Conservation (phyloP, 2,113 vertebrate genomes). For the Caranx melampygus region DNA sequence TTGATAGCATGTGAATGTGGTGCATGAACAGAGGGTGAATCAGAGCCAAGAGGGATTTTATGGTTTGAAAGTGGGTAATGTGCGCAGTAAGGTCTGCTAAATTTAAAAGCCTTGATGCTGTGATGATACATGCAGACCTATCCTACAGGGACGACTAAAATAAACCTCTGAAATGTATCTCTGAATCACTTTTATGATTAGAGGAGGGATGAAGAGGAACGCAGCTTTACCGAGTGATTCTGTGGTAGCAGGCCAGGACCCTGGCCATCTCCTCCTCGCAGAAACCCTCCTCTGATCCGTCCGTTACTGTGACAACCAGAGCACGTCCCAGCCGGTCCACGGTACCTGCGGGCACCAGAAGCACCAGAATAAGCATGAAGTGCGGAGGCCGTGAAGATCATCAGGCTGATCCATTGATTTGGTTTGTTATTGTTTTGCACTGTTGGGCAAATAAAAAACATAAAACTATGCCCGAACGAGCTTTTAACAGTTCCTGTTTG, state of each 20-base stretch:
- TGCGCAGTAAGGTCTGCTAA: not conserved
- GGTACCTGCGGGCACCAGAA: slow-evolving; percentile 72
- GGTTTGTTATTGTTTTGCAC: too few species aligned
- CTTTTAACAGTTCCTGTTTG: too few species aligned
- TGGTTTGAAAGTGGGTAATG: not conserved
- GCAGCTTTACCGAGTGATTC: slow-evolving; percentile 85
- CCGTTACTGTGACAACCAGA: slow-evolving; percentile 82
- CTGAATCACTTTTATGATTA: not conserved
- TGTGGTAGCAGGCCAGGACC: slow-evolving; percentile 85
- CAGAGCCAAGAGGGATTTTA: not conserved
- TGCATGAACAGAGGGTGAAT: not conserved
- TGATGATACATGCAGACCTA: not conserved
- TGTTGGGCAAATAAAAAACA: too few species aligned
- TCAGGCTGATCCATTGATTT: too few species aligned
- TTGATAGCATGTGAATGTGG: not conserved
- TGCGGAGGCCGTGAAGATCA: too few species aligned
- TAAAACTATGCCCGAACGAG: too few species aligned
- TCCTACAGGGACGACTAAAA: not conserved
- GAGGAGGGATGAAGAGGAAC: not conserved
- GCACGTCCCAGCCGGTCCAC: slow-evolving; percentile 88
- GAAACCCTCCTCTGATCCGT: slow-evolving; percentile 71
- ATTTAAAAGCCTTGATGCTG: slow-evolving; percentile 1
- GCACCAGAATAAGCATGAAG: not conserved
- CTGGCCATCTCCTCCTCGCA: slow-evolving; percentile 75
- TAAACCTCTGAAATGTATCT: not conserved